Evolutionary conservation across 2,888 invertebrate species (phyloP).

Genomic region (Protophormia terraenovae): DNA sequence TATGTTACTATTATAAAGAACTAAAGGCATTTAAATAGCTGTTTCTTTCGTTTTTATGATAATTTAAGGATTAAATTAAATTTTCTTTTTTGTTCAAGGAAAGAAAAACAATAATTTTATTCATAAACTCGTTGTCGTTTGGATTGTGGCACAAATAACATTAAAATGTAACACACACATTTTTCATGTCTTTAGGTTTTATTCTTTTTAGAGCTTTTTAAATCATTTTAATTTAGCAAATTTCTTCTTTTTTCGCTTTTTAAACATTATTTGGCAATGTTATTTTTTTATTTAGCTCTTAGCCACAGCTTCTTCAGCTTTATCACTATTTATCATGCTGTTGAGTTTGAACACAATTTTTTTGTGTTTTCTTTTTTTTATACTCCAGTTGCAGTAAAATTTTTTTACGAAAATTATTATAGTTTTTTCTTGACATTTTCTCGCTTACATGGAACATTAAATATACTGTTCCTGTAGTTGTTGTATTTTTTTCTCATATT

Average conservation of each 20-base stretch:
- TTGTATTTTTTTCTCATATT: neutral
- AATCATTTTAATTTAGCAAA: neutral
- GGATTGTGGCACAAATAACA: neutral
- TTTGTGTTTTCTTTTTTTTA: neutral
- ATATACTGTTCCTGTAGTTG: slow-evolving; percentile 5
- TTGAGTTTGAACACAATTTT: neutral
- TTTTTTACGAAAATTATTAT: neutral
- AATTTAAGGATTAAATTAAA: slow-evolving; percentile 13
- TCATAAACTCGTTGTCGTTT: slow-evolving; percentile 10
- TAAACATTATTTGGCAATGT: slow-evolving; percentile 27
- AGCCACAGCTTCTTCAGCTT: neutral
- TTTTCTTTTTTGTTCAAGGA: neutral
- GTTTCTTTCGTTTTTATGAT: neutral
- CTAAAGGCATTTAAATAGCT: neutral
- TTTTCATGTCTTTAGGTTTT: neutral
- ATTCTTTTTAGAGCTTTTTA: neutral
- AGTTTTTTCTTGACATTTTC: neutral
- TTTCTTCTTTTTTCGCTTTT: neutral
- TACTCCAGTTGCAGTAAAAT: neutral
- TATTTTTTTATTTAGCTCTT: too few species aligned
- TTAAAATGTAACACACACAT: slow-evolving; percentile 10
- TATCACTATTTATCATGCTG: slow-evolving; percentile 24
- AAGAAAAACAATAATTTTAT: neutral
- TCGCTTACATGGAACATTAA: slow-evolving; percentile 23
- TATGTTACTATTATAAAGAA: slow-evolving; percentile 22